A percentile compares a stretch with the other conserved stretches of the same genome.
Conservation (phyloP, 1,140 invertebrate genomes). For the Polypedilum pembai region DNA sequence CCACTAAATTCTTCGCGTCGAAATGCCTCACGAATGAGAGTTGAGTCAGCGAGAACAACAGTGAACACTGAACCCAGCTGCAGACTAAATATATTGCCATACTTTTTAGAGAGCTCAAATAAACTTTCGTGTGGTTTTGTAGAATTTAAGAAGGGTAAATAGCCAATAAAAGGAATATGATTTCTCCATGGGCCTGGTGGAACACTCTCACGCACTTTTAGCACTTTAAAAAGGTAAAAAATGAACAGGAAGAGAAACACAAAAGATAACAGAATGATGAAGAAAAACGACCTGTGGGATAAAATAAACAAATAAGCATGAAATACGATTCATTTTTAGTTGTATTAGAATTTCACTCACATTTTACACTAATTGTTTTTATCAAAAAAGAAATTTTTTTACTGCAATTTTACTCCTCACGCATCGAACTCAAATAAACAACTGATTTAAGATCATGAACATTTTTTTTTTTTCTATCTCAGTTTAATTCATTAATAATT, state of each 20-base stretch:
- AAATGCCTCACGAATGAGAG: slow-evolving; percentile 60
- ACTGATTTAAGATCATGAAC: too few relatives aligned
- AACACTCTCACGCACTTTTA: slow-evolving; percentile 39
- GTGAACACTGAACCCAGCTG: slow-evolving; percentile 63
- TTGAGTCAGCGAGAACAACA: slow-evolving; percentile 64
- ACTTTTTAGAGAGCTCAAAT: slow-evolving; percentile 53
- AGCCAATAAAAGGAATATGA: slow-evolving; percentile 64
- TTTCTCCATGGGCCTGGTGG: slow-evolving; percentile 68
- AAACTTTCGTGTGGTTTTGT: slow-evolving; percentile 61
- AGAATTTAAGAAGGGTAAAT: slow-evolving; percentile 61
- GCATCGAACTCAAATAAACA: too few relatives aligned
- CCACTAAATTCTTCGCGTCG: slow-evolving; percentile 59
- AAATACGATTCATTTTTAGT: too few relatives aligned
- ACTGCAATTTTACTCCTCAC: too few relatives aligned
- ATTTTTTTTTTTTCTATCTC: too few relatives aligned
- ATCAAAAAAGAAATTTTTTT: too few relatives aligned
- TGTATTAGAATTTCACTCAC: too few relatives aligned
- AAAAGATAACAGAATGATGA: background rate
- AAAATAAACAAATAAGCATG: background rate
- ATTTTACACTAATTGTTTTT: too few relatives aligned
- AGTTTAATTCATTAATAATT: too few relatives aligned
- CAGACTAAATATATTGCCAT: slow-evolving; percentile 64
- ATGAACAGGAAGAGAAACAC: background rate
- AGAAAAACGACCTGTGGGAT: slow-evolving; percentile 10
- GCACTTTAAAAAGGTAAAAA: background rate